phyloP scores from a whole-genome alignment of 2,797 vertebrate species.

The Ciconia nigra region DNA sequence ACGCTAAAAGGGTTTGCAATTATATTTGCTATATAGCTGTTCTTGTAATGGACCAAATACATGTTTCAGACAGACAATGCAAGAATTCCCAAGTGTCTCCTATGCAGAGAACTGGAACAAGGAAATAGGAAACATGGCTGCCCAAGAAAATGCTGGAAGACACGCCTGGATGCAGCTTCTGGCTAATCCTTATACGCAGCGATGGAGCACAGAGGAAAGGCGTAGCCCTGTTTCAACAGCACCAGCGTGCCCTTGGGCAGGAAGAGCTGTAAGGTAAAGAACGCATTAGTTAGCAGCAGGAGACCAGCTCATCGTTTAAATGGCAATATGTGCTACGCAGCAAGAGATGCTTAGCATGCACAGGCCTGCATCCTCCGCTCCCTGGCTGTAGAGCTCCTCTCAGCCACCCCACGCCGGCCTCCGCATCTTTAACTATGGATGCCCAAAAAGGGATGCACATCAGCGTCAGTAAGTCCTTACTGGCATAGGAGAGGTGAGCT shows the following conservation, averaged over 20 bases:
- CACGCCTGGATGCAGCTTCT: neutral
- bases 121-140: neutral
- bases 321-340: neutral
- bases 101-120: neutral
- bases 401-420: neutral
- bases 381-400: neutral
- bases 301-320: neutral
- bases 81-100: neutral
- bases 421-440: neutral
- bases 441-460: neutral
- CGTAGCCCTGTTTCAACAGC: neutral
- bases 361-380: neutral
- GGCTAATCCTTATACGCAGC: neutral
- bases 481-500: neutral
- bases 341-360: neutral
- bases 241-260: neutral
- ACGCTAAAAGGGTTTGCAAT: neutral
- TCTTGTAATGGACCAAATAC: neutral
- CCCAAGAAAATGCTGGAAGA: neutral
- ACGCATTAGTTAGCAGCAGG: neutral
- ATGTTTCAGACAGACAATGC: neutral
- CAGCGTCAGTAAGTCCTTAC: rapidly evolving
- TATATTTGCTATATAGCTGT: neutral
- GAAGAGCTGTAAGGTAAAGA: neutral
- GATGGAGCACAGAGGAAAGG: neutral